phyloP scores from a whole-genome alignment of 2,888 invertebrate genomes.

The Sarcophaga subvicina region DNA sequence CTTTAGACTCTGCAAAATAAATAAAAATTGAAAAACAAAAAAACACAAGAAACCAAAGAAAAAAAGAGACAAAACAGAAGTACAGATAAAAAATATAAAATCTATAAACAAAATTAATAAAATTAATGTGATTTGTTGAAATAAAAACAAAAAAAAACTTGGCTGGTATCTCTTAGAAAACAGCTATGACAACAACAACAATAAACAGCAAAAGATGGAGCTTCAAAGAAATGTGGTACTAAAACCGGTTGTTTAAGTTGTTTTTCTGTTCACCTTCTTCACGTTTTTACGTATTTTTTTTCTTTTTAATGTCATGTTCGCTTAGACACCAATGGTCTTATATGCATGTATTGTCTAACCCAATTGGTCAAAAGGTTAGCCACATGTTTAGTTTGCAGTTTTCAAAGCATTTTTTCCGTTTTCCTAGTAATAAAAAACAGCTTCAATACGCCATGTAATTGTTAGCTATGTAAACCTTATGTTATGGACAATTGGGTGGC shows the following conservation, averaged over 20 bases:
- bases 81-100: slow-evolving; percentile 2
- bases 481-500: not conserved
- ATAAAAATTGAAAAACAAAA: not conserved
- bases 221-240: slow-evolving; percentile 47
- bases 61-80: slow-evolving; percentile 9
- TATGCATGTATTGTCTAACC: not conserved
- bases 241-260: slow-evolving; percentile 64
- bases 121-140: slow-evolving; percentile 41
- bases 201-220: slow-evolving; percentile 37
- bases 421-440: not conserved
- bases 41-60: not conserved
- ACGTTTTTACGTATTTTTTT: slow-evolving; percentile 6
- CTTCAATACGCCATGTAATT: too few relatives aligned
- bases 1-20: not conserved
- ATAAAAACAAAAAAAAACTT: slow-evolving; percentile 20
- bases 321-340: not conserved
- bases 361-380: not conserved
- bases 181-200: slow-evolving; percentile 13
- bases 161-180: slow-evolving; percentile 33
- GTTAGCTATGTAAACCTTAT: not conserved
- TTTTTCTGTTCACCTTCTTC: not conserved
- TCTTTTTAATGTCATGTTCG: slow-evolving; percentile 23
- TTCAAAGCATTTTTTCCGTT: not conserved
- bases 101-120: not conserved
- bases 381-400: too few relatives aligned